phyloP scores from a whole-genome alignment of 2,888 invertebrate genomes.

The Cerastoderma edule region DNA sequence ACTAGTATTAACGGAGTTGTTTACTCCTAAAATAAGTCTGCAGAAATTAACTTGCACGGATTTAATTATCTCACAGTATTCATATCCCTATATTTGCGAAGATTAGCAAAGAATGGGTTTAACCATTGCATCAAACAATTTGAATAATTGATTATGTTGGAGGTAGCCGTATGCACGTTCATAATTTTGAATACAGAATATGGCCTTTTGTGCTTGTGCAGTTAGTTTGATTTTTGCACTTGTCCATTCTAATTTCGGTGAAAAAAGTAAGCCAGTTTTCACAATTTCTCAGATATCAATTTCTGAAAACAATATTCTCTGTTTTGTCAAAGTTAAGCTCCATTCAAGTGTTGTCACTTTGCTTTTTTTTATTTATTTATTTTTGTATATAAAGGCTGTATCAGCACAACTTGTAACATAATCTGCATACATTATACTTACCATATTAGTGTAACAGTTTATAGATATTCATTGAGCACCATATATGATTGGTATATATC shows the following conservation, averaged over 20 bases:
- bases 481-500: no score
- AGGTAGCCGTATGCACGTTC: slow-evolving; percentile 3
- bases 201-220: slow-evolving; percentile 14
- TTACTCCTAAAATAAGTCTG: not conserved
- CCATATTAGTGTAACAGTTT: no score
- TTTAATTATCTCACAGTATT: slow-evolving; percentile 12
- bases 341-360: slow-evolving; percentile 18
- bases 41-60: slow-evolving; percentile 18
- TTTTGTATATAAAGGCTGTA: slow-evolving; percentile 19
- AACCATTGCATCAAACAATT: no score
- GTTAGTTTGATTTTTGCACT: slow-evolving; percentile 9
- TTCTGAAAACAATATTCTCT: slow-evolving; percentile 16
- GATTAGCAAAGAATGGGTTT: slow-evolving; percentile 3
- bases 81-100: slow-evolving; percentile 12
- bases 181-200: not conserved
- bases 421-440: not conserved
- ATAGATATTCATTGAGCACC: no score
- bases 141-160: not conserved
- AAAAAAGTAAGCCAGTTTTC: slow-evolving; percentile 11
- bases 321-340: slow-evolving; percentile 3
- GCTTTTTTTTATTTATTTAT: slow-evolving; percentile 12
- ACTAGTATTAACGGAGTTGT: not conserved
- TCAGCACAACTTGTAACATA: slow-evolving; percentile 9
- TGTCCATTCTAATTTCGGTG: not conserved
- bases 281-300: slow-evolving; percentile 6